Evolutionary conservation across 2,797 vertebrate species (phyloP), one percentile per base, ranked within the genome.

Genomic region (Diglossa cyanea): DNA sequence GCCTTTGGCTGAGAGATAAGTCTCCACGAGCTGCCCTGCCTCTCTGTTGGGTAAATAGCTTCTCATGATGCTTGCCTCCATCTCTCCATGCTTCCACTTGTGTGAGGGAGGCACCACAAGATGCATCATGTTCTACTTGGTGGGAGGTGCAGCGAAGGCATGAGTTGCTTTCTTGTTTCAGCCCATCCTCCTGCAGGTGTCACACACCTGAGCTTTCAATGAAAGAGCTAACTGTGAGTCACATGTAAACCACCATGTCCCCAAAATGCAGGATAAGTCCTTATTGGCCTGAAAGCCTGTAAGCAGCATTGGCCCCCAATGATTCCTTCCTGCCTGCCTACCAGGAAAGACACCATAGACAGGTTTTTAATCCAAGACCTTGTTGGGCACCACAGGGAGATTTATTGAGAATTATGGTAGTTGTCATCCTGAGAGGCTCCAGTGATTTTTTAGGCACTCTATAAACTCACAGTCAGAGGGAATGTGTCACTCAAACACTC

Each of bases 71-170:
- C 17, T 65, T 81, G 54, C 35, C n/a, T 86, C 58, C 24, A 48
- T 33, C 39, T 65, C 35, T 39, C 44, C 25, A 2, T 2, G 2
- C 33, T 84, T 70, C 50, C 3, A 2, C 17, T 35, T 60, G 26
- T 23, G 18, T 31, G 85, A 54, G 25, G 51, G 33, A 17, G 31
- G 8, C 24, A 17, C 7, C 8, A 60, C 33, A 73, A 50, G 37
- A 26, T 2, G 2, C 17, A 14, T 9, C 0, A 0, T 67, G 4
- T 54, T 68, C 68, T 19, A 42, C 18, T 42, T 20, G 39, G 18
- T 5, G 9, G 28, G 71, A 89, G 23, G 47, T 24, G 12, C 17
- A 72, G 73, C 28, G 26, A 72, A 53, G 7, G 17, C 33, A 42
- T 5, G 17, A 83, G 62, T 42, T n/a, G 45, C 47, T 58, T 63